These are phyloP conservation scores for Montipora cactus DNA, from an alignment of 64 coral and sea anemone genomes.

Conservation along the genomic window DNA sequence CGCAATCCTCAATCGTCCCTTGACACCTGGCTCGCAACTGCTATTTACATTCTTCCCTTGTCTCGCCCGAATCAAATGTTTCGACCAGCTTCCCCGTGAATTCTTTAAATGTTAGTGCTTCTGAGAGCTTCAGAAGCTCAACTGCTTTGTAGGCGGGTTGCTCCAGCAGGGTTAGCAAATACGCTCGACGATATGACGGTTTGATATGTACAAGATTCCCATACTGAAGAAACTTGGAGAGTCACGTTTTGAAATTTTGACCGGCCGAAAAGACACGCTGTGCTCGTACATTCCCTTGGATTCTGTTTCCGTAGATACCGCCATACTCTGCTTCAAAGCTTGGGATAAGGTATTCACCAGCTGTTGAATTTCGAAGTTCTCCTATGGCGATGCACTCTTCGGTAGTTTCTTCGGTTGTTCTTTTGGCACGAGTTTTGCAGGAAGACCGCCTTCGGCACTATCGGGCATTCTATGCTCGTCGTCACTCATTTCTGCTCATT, in stretches of 20 bases:
- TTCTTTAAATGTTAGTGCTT: conserved; percentile 4
- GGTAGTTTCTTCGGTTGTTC: not conserved
- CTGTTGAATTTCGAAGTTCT: conserved; percentile 23
- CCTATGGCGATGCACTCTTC: not conserved
- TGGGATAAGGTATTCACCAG: conserved; percentile 35
- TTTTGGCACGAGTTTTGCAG: not conserved
- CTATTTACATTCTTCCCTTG: conserved; percentile 51
- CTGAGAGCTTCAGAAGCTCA: conserved; percentile 30
- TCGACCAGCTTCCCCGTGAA: conserved; percentile 36
- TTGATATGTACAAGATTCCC: conserved; percentile 35
- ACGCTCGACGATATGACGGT: conserved; percentile 28
- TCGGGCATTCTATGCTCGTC: not conserved
- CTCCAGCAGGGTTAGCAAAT: conserved; percentile 60
- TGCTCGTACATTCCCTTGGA: conserved; percentile 44
- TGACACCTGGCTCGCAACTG: conserved; percentile 33
- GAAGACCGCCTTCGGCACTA: not conserved
- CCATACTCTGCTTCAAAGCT: conserved; percentile 16
- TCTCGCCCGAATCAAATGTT: conserved; percentile 69
- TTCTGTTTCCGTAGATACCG: conserved; percentile 13
- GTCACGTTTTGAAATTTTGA: conserved; percentile 57
- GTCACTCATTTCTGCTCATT: conserved; percentile 32
- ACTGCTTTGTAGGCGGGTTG: conserved; percentile 64
- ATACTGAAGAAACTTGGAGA: conserved; percentile 60
- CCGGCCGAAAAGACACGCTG: conserved; percentile 23
- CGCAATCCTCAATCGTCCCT: conserved; percentile 28